Percentiles rank a stretch among this genome's conserved stretches.
Conservation (phyloP, 2,797 vertebrate genomes). For the Corythornis leucogaster region DNA sequence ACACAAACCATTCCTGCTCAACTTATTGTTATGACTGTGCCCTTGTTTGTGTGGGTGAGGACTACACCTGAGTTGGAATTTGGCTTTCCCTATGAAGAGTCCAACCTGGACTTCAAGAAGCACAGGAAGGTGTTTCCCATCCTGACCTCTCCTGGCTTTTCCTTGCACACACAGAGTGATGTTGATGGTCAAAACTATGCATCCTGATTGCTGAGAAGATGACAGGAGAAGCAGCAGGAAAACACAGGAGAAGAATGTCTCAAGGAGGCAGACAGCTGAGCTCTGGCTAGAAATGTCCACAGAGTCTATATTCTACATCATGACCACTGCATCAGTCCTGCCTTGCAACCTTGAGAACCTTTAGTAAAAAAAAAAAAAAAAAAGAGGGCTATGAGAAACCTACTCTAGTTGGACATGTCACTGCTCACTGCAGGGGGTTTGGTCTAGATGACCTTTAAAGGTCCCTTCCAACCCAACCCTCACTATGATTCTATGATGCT, state of each 20-base stretch:
- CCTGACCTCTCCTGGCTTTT: neutral
- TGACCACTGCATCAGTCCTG: neutral
- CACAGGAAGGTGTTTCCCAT: neutral
- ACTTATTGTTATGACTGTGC: accelerated
- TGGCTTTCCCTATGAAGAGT: neutral
- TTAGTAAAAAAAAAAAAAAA: neutral
- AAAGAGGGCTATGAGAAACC: neutral
- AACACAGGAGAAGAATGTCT: neutral
- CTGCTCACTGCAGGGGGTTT: neutral
- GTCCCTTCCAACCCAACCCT: neutral
- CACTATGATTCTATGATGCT: too few relatives aligned
- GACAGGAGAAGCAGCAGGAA: neutral
- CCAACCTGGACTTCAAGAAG: neutral
- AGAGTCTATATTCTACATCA: neutral
- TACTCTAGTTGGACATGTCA: neutral
- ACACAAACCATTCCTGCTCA: accelerated
- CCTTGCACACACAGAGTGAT: neutral
- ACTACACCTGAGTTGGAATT: neutral
- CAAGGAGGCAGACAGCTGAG: neutral
- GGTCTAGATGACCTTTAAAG: neutral
- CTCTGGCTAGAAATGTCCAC: neutral
- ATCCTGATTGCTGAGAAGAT: neutral
- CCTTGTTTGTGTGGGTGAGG: accelerated
- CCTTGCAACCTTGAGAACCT: neutral
- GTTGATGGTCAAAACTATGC: neutral